Evolutionary conservation across 1,140 invertebrate genomes (phyloP).

Genomic region (Trigoniulus corallinus): DNA sequence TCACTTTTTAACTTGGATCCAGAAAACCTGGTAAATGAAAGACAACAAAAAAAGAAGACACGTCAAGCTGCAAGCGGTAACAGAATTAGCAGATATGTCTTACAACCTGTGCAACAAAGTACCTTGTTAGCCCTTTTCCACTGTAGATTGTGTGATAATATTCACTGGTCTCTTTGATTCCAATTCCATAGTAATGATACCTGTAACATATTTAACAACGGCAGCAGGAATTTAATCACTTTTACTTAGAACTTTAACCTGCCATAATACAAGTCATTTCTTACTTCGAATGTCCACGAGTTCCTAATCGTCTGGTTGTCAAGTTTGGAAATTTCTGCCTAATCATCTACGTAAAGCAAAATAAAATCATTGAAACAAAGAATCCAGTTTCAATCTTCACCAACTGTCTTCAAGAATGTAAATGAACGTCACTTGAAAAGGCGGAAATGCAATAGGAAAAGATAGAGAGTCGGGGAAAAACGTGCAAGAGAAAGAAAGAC

Average conservation of each 20-base stretch:
- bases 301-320: constrained; percentile 35
- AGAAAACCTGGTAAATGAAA: constrained; percentile 4
- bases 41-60: background rate
- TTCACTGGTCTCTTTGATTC: constrained; percentile 29
- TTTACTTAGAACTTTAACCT: no score
- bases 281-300: constrained; percentile 37
- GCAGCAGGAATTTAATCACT: no score
- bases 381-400: no score
- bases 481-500: background rate
- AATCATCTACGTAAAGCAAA: constrained; percentile 30
- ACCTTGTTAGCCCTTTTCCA: constrained; percentile 22
- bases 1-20: constrained; percentile 5
- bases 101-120: no score
- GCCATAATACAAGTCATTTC: constrained; percentile 7
- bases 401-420: background rate
- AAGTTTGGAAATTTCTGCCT: constrained; percentile 37
- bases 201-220: no score
- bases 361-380: no score
- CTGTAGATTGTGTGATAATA: constrained; percentile 36
- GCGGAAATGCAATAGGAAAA: background rate
- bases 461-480: background rate
- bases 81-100: no score
- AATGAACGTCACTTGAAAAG: background rate
- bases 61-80: no score
- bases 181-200: constrained; percentile 40